Base-by-base conservation (phyloP, 2,113 vertebrate genomes). In the Caloenas nicobarica region DNA sequence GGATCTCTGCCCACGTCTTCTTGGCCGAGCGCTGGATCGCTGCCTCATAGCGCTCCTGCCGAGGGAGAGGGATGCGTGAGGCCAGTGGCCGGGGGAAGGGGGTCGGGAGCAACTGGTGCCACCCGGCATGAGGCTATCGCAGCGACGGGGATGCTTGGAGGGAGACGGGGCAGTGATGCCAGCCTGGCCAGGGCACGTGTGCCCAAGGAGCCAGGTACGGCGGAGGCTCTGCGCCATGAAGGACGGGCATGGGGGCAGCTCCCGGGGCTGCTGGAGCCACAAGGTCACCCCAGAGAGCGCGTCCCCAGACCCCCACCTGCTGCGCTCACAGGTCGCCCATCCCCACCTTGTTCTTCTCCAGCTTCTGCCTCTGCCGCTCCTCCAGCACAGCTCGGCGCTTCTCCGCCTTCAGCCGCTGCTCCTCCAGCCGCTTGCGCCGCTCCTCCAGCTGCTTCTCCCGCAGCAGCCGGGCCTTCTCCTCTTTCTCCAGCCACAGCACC, bases 1-100 rank as follows among this genome's bases (percentile, higher is more conserved):
- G 99, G 97, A 99, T 99, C 97, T 99, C 99, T 15, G 99, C 99
- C 99, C 99, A 99, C 0, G 99, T 99, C 97, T 99, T 99, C 98
- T 99, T 99, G 57, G 98, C 97, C 2, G 99, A 99, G 83, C 99
- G 97, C 94, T 99, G 99, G 93, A 99, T 98, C 23, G 98, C 99
- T 1, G 99, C 98, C 96, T 99, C 99, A 14, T 99, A 99, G 66
- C 99, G 98, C 86, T 99, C 99, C 99, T 99, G 93, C 54, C 34
- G 0, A 19, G 76, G 66, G 84, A 71, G 86, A 80, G 38, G 58
- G 44, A 72, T 2, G 5, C 42, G 29, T 90, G 79, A 92, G 70
- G 56, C 56, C 1, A 2, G 48, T 0, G 0, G 23, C 50, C 7
- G 13, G 2, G 0, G 13, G 19, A 85, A 15, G 0, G 1, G 34